Base-by-base conservation (phyloP, 2,797 vertebrate genomes). In the Sebastes hubbsi region DNA sequence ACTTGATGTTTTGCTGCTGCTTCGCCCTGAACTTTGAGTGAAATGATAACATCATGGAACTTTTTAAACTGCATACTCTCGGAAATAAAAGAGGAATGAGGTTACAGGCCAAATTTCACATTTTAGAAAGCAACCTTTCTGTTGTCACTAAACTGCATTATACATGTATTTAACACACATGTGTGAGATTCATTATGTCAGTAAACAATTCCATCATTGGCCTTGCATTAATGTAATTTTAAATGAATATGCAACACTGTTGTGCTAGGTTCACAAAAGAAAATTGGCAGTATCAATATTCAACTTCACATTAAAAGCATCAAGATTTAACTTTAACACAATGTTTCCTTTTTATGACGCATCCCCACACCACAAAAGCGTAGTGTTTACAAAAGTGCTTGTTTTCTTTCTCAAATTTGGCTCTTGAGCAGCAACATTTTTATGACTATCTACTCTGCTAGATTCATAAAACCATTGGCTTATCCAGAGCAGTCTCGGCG, bases 1-100 rank as follows among this genome's bases (percentile, higher is more conserved):
- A 83, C 88, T 91, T 92, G 91, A 92, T 92, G 89, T 89, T 92
- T 84, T 85, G 89, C 87, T 88, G 83, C 80, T 52, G 84, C 82
- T 77, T 90, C 83, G 71, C 64, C 82, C 81, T 83, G 67, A 88
- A 89, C 89, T 91, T 89, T 92, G 87, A 91, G 84, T 88, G 90
- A 90, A 90, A 91, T 77, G 84, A 90, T 93, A 89, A 89, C 83
- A 90, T 91, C 75, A 64, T 68, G 78, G 82, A 88, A 90, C 82
- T 88, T 89, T 84, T 82, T 79, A 61, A 80, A 84, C 82, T 81
- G 78, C 80, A 68, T 70, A 72, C 30, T 42, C 75, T 80, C 56
- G 25, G 75, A 89, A 88, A 89, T 66, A 77, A 85, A 88, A 78
- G 71, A 80, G 72, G 67, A 62, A 46, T 49, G 72, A 81, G 59